phyloP scores from a whole-genome alignment of 2,113 vertebrate species.

The Daubentonia madagascariensis region DNA sequence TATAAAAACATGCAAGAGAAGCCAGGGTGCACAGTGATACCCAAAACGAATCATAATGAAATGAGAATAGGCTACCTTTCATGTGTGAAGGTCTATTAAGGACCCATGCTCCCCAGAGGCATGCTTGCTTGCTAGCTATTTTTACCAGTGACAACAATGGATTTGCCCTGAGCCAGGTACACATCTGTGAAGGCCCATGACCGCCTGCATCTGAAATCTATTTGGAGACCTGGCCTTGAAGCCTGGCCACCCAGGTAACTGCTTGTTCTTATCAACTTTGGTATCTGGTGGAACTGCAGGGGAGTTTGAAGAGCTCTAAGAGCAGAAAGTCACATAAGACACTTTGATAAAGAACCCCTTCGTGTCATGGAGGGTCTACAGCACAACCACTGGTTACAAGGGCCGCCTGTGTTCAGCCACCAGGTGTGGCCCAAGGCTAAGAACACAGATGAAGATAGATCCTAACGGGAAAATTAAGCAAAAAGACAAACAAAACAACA shows the following conservation, averaged over 20 bases:
- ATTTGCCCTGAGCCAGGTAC: background rate
- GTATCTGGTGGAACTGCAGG: background rate
- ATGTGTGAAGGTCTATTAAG: conserved; percentile 22
- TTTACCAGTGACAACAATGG: background rate
- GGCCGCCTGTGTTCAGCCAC: background rate
- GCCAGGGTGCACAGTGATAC: background rate
- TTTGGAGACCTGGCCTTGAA: background rate
- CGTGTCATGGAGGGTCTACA: background rate
- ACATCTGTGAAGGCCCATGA: background rate
- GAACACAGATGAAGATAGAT: background rate
- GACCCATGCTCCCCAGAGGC: background rate
- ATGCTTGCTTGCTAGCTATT: background rate
- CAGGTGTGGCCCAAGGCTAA: background rate
- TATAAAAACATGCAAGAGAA: conserved; percentile 62
- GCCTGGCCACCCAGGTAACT: background rate
- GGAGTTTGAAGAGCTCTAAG: background rate
- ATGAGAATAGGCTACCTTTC: background rate
- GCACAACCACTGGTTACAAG: background rate
- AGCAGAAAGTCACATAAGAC: background rate
- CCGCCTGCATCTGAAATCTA: background rate
- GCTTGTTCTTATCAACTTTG: background rate
- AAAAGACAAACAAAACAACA: background rate
- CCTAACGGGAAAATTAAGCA: background rate
- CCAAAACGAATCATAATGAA: conserved; percentile 21
- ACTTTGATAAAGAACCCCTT: background rate